Evolutionary conservation across 1,140 invertebrate genomes (phyloP).

Genomic region (Agraylea sexmaculata): DNA sequence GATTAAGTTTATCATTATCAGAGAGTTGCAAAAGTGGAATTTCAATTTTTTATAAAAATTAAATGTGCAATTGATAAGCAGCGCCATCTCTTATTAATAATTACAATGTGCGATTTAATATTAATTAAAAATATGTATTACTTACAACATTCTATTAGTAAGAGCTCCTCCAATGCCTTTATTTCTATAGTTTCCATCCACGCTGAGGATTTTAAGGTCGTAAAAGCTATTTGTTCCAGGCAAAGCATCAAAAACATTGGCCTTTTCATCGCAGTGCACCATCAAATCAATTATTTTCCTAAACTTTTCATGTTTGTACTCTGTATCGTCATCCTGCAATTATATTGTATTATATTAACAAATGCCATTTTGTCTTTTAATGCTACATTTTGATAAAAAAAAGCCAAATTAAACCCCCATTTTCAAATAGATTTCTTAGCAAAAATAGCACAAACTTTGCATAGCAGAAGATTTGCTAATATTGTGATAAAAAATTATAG

Average conservation of each 20-base stretch:
- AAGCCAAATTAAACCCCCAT: too few relatives aligned
- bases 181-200: conserved; percentile 50
- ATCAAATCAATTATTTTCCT: conserved; percentile 49
- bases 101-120: not conserved
- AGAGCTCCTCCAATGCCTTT: conserved; percentile 52
- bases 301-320: conserved; percentile 47
- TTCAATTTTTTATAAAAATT: not conserved
- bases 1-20: not conserved
- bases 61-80: too few relatives aligned
- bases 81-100: not conserved
- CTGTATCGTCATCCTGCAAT: conserved; percentile 30
- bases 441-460: too few relatives aligned
- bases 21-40: not conserved
- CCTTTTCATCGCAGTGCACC: conserved; percentile 42
- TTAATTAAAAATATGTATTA: conserved; percentile 10
- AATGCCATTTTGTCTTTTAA: too few relatives aligned
- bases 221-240: conserved; percentile 42
- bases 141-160: conserved; percentile 51
- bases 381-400: too few relatives aligned
- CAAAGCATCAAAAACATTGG: conserved; percentile 43
- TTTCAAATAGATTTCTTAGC: too few relatives aligned
- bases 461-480: too few relatives aligned
- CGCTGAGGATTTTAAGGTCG: conserved; percentile 53
- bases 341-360: too few relatives aligned
- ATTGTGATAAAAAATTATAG: too few relatives aligned